Evolutionary conservation across 2,113 vertebrate species (phyloP).

Genomic region (Thalassoma bifasciatum): DNA sequence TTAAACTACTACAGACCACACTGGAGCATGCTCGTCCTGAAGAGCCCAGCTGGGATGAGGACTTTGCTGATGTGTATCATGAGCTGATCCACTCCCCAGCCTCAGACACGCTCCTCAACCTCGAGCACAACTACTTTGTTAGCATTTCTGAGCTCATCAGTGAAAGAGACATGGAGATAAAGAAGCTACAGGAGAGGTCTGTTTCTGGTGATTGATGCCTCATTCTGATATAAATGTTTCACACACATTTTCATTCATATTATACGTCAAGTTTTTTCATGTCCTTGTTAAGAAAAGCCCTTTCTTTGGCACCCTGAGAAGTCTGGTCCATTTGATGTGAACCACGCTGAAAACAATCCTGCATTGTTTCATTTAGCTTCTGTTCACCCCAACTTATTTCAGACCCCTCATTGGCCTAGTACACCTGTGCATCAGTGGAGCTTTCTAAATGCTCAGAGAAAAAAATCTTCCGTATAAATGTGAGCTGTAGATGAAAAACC

Average conservation of each 20-base stretch:
- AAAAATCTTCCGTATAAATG: too few relatives aligned
- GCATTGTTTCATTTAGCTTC: too few relatives aligned
- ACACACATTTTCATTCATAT: too few relatives aligned
- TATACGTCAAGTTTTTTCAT: too few relatives aligned
- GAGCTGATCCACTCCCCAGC: slow-evolving; percentile 98
- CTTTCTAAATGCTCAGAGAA: too few relatives aligned
- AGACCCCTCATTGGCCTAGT: neutral
- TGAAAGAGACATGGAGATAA: slow-evolving; percentile 96
- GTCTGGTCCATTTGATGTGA: neutral
- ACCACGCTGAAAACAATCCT: too few relatives aligned
- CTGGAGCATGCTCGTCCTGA: slow-evolving; percentile 93
- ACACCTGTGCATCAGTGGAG: neutral
- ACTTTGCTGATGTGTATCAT: slow-evolving; percentile 97
- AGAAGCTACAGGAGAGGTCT: slow-evolving; percentile 95
- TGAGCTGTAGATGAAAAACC: too few relatives aligned
- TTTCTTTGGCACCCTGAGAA: too few relatives aligned
- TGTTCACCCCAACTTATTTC: too few relatives aligned
- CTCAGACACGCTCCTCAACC: slow-evolving; percentile 95
- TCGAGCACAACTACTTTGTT: slow-evolving; percentile 98
- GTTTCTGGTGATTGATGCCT: neutral
- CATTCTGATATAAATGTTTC: neutral
- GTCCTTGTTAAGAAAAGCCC: too few relatives aligned
- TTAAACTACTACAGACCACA: slow-evolving; percentile 81
- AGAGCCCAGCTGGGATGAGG: slow-evolving; percentile 96
- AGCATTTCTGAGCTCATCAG: slow-evolving; percentile 97